phyloP scores from a whole-genome alignment of 2,888 invertebrate genomes.

The Stegophylla sp. region DNA sequence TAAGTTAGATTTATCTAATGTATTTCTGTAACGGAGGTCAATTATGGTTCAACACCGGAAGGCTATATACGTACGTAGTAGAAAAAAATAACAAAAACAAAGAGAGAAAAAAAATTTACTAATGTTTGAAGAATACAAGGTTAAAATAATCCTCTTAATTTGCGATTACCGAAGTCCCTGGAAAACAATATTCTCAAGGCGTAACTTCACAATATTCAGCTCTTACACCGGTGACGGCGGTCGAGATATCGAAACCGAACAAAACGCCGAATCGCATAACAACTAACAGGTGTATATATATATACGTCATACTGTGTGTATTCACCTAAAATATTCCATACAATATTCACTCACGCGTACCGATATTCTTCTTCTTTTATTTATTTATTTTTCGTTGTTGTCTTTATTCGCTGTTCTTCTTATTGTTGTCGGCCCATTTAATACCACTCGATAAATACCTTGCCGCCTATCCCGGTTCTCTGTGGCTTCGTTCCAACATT shows the following conservation, averaged over 20 bases:
- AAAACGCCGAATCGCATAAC: not conserved
- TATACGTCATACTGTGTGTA: not conserved
- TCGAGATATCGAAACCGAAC: not conserved
- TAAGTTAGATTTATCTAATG: slow-evolving; percentile 15
- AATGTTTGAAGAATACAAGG: not conserved
- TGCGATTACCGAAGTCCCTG: slow-evolving; percentile 35
- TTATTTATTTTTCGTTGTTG: too few species aligned
- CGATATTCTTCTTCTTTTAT: too few species aligned
- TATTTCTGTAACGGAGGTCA: slow-evolving; percentile 25
- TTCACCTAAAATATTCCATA: too few species aligned
- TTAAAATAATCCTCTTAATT: slow-evolving; percentile 22
- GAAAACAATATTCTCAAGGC: slow-evolving; percentile 22
- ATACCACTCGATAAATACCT: too few species aligned
- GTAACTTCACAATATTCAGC: not conserved
- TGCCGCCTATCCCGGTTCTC: too few species aligned
- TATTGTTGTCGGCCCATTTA: too few species aligned
- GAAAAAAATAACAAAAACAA: slow-evolving; percentile 13
- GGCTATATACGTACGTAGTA: not conserved
- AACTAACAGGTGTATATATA: not conserved
- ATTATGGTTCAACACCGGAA: slow-evolving; percentile 23
- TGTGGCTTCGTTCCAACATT: too few species aligned
- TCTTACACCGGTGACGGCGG: not conserved
- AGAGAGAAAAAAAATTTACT: slow-evolving; percentile 3
- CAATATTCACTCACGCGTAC: too few species aligned
- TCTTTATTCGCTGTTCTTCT: too few species aligned